phyloP scores from a whole-genome alignment of 2,888 invertebrate genomes.

The Agriopis leucophaearia region DNA sequence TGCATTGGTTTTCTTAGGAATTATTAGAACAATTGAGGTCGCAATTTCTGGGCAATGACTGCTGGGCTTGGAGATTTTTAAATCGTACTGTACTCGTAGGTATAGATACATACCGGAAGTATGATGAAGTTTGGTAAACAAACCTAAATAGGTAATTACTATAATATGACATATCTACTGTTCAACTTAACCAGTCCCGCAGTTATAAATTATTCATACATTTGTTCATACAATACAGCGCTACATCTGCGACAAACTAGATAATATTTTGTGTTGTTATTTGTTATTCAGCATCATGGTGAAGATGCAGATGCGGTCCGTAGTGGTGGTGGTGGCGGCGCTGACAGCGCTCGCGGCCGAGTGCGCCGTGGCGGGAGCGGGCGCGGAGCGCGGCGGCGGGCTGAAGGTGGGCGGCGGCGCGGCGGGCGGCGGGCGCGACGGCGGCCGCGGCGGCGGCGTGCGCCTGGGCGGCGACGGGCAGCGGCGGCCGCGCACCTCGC shows the following conservation, averaged over 20 bases:
- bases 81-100: too few species aligned
- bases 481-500: slow-evolving; percentile 77
- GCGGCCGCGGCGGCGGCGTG: slow-evolving; percentile 72
- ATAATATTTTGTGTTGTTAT: background rate
- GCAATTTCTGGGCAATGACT: too few species aligned
- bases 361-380: slow-evolving; percentile 54
- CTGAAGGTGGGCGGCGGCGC: slow-evolving; percentile 72
- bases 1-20: too few species aligned
- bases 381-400: slow-evolving; percentile 76
- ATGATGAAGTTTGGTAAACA: too few species aligned
- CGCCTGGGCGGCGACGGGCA: slow-evolving; percentile 68
- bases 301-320: slow-evolving; percentile 80
- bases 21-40: too few species aligned
- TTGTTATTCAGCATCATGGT: slow-evolving; percentile 68
- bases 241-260: background rate
- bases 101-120: too few species aligned
- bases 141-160: too few species aligned
- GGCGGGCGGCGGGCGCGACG: slow-evolving; percentile 64
- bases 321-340: slow-evolving; percentile 77
- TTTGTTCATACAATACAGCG: too few species aligned
- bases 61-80: too few species aligned
- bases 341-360: slow-evolving; percentile 72
- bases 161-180: too few species aligned
- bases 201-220: too few species aligned
- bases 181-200: too few species aligned